Percentiles rank a stretch among this genome's conserved stretches.
Conservation (phyloP, 1,140 invertebrate species). For the Heliconius hermathena region DNA sequence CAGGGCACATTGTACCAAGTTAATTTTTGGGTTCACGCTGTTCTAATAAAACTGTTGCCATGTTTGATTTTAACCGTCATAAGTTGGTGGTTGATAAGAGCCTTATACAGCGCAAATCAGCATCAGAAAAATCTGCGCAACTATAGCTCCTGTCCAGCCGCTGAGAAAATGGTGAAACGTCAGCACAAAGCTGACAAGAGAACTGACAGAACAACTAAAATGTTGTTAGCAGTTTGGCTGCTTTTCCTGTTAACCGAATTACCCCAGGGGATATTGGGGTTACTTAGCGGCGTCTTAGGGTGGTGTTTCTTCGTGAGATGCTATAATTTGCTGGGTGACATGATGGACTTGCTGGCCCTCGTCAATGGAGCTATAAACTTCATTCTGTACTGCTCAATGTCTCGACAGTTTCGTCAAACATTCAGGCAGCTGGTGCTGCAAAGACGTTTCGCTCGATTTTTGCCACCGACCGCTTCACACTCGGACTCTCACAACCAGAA, state of each 20-base stretch:
- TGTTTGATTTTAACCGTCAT: slow-evolving; percentile 92
- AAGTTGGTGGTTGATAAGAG: slow-evolving; percentile 89
- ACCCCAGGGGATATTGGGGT: slow-evolving; percentile 89
- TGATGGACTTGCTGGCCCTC: slow-evolving; percentile 96
- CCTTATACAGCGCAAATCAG: slow-evolving; percentile 86
- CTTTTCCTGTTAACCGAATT: slow-evolving; percentile 94
- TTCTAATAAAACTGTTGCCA: slow-evolving; percentile 92
- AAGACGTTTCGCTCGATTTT: slow-evolving; percentile 74
- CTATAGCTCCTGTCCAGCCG: slow-evolving; percentile 82
- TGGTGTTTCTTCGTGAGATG: slow-evolving; percentile 88
- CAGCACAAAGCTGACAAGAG: slow-evolving; percentile 86
- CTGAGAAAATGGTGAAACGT: slow-evolving; percentile 70
- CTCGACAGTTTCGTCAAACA: slow-evolving; percentile 93
- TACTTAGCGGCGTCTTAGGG: slow-evolving; percentile 88
- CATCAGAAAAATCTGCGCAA: slow-evolving; percentile 86
- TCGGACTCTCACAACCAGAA: slow-evolving; percentile 71
- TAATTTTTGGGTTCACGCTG: slow-evolving; percentile 95
- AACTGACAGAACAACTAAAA: slow-evolving; percentile 93
- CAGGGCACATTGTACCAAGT: slow-evolving; percentile 83
- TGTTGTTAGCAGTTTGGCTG: slow-evolving; percentile 93
- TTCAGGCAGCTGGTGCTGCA: slow-evolving; percentile 89
- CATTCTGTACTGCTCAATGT: slow-evolving; percentile 97
- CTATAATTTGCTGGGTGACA: slow-evolving; percentile 91
- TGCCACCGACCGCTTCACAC: slow-evolving; percentile 64
- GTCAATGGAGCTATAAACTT: slow-evolving; percentile 97